Base-by-base conservation (phyloP, 2,888 invertebrate genomes). In the Melanargia galathea region DNA sequence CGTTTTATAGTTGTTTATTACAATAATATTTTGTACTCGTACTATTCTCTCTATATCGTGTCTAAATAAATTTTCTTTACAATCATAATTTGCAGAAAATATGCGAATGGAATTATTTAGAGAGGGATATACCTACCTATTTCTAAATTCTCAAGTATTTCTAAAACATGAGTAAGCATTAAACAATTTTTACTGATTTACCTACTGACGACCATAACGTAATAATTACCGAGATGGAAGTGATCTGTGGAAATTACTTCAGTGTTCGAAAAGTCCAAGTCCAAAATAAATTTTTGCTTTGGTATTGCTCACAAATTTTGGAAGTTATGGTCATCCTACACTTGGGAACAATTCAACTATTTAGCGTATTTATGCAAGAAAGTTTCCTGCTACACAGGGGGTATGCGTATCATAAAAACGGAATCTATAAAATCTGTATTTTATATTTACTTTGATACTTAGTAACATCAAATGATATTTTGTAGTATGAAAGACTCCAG, bases 291-390 rank as follows among this genome's bases (percentile, higher is more conserved):
- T 30, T n/a, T n/a, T n/a, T n/a, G n/a, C n/a, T n/a, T n/a, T n/a
- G n/a, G 4, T 43, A 8, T 43, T 16, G 2, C 2, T 40, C 4
- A 16, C 46, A 30, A 10, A 3, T 30, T 16, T 16, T 3, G 10
- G 10, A 52, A 52, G 10, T 6, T 7, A 71, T 86, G 77, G 86
- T 77, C 43, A 75, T 77, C 75, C 75, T 76, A 82, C 64, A 30
- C 66, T 75, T 78, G 79, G 78, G 81, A 84, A 86, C 83, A 86
- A 87, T 87, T 78, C 78, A 75, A 77, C 78, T 83, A 83, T 87
- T 89, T 90, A 90, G 86, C 87, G 80, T 86, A 82, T 81, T 81
- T 80, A 83, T 81, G 87, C 81, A 85, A 84, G 58, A 58, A 58
- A n/a, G 30, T 58, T 33, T 48, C n/a, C 58, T 35, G 48, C 58